Base-by-base conservation (phyloP, 2,888 invertebrate species). In the Sipha maydis region DNA sequence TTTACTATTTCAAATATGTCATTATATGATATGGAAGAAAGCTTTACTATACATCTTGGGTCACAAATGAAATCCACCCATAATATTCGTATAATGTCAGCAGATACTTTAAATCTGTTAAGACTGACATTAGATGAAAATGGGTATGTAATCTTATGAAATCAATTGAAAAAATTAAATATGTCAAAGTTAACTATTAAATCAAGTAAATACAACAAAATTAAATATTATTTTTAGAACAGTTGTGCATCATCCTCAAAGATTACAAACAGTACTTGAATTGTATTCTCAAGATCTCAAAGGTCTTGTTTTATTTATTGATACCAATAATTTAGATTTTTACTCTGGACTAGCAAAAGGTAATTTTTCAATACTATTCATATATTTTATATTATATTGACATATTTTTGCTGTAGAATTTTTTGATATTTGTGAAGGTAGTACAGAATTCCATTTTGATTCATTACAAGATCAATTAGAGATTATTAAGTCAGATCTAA, bases 1-100 rank as follows among this genome's bases (percentile, higher is more conserved):
- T 82, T 78, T 56, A 88, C 17, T 56, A 88, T 83, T 77, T 77
- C 89, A 19, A 88, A 88, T n/a, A 69, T 85, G 48, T 79, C 80
- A 1, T 75, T 88, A 75, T 88, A 88, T 75, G 88, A 88, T 61
- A 83, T 97, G 91, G 98, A 98, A 92, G 99, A 99, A 93, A 98
- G 98, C 92, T 99, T 99, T 92, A 99, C 99, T 34, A 98, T 99
- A 91, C 98, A 99, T 93, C 93, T 99, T 90, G 99, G 99, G 83
- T 98, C 98, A 8, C 99, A 99, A 93, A 94, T 99, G 92, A 99
- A 99, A 92, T 98, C 99, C 91, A 99, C 98, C 94, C 99, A 99
- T 92, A 99, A 99, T 92, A 96, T 99, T 90, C 94, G 99, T 86
- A 95, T 99, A 90, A 93, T 98, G 56, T 96, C 97, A 89, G 95